These are phyloP conservation scores for Seriola aureovittata DNA, from an alignment of 2,113 vertebrate genomes.

Conservation along the genomic window DNA sequence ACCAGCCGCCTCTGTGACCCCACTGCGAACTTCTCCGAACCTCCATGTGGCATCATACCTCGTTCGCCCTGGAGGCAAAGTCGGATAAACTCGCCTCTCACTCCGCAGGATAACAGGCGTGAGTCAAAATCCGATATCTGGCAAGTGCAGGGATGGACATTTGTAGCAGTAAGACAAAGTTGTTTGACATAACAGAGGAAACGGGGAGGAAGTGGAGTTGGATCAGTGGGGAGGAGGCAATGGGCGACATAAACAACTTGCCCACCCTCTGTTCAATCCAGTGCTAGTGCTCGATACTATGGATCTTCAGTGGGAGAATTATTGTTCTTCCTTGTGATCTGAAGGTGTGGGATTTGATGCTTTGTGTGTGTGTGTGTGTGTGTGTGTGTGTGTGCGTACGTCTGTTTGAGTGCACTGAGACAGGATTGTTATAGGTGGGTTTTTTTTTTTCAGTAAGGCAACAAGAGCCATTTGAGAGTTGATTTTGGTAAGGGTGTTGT, in stretches of 20 bases:
- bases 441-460: conserved; percentile 22
- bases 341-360: background rate
- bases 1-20: conserved; percentile 66
- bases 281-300: conserved; percentile 47
- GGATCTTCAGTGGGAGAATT: conserved; percentile 40
- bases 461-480: conserved; percentile 40
- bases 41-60: conserved; percentile 66
- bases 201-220: conserved; percentile 44
- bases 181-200: conserved; percentile 69
- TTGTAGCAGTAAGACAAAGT: conserved; percentile 57
- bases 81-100: conserved; percentile 59
- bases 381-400: background rate
- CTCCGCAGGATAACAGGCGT: conserved; percentile 46
- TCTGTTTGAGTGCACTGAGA: conserved; percentile 1
- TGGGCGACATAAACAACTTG: conserved; percentile 28
- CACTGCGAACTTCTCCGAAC: conserved; percentile 59
- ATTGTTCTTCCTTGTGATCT: conserved; percentile 25
- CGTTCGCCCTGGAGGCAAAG: conserved; percentile 56
- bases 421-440: background rate
- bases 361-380: background rate
- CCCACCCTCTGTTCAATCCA: conserved; percentile 50
- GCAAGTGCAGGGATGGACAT: conserved; percentile 39
- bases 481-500: conserved; percentile 27
- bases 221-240: conserved; percentile 45
- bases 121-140: conserved; percentile 64